Conservation (phyloP, 2,888 invertebrate species). For the Harpalus rubripes region DNA sequence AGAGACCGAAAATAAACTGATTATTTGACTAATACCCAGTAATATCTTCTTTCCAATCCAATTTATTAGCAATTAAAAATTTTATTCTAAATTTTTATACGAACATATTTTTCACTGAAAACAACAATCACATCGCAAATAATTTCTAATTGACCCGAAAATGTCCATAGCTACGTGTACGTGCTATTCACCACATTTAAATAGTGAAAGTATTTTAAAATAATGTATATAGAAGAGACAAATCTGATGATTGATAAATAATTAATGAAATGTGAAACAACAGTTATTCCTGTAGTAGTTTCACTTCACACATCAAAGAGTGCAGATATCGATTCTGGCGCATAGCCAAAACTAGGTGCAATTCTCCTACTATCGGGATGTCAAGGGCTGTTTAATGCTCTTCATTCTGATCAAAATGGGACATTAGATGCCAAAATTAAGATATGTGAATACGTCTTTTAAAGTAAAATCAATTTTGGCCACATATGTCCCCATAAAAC, state of each 20-base stretch:
- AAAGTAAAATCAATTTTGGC: background rate
- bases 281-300: background rate
- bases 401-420: background rate
- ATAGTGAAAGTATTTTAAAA: background rate
- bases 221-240: background rate
- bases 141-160: background rate
- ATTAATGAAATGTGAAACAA: background rate
- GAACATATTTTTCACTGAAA: background rate
- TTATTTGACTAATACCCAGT: too few relatives aligned
- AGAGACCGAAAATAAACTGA: too few relatives aligned
- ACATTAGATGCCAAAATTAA: background rate
- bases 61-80: too few relatives aligned
- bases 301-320: background rate
- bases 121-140: background rate
- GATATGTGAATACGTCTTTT: background rate
- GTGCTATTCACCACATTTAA: background rate
- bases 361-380: background rate
- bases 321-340: slow-evolving; percentile 1
- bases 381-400: background rate
- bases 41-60: too few relatives aligned
- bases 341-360: background rate
- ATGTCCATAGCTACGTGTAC: background rate
- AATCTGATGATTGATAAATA: background rate
- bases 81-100: too few relatives aligned
- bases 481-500: background rate